Conservation (phyloP, 2,888 invertebrate species). For the Epirrhoe tristata region DNA sequence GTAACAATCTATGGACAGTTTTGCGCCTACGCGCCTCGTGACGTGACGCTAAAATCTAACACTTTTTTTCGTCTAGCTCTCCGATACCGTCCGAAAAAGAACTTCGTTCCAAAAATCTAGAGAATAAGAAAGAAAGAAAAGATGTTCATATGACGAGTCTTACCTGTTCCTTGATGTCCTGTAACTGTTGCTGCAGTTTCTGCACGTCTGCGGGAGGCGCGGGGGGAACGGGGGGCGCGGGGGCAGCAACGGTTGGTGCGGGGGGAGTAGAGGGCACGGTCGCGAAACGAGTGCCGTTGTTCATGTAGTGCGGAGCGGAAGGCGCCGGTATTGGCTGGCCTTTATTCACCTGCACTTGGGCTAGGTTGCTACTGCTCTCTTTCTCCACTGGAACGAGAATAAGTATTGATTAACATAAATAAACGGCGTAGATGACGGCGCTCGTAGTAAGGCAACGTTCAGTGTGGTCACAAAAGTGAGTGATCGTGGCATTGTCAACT, state of each 20-base stretch:
- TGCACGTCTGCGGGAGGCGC: conserved; percentile 90
- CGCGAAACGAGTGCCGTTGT: conserved; percentile 72
- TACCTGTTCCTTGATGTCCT: conserved; percentile 99
- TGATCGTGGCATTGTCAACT: too few species aligned
- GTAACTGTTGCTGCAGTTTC: conserved; percentile 89
- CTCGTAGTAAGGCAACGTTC: too few species aligned
- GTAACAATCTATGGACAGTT: too few species aligned
- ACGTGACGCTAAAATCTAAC: too few species aligned
- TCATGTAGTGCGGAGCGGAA: conserved; percentile 79
- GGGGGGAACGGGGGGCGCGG: conserved; percentile 49
- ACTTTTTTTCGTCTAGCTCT: too few species aligned
- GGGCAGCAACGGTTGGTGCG: conserved; percentile 18
- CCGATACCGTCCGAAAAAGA: too few species aligned
- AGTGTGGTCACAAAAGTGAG: too few species aligned
- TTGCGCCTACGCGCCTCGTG: too few species aligned
- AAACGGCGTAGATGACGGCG: too few species aligned
- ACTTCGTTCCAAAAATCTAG: too few species aligned
- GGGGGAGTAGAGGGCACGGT: conserved; percentile 59
- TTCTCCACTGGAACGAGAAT: conserved; percentile 60
- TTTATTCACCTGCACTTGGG: conserved; percentile 79
- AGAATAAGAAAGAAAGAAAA: too few species aligned
- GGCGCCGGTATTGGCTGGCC: conserved; percentile 76
- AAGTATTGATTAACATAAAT: too few species aligned
- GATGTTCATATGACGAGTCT: neutral
- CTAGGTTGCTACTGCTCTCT: conserved; percentile 73